Base-by-base conservation (phyloP, 2,888 invertebrate genomes). In the Phaonia tiefii region DNA sequence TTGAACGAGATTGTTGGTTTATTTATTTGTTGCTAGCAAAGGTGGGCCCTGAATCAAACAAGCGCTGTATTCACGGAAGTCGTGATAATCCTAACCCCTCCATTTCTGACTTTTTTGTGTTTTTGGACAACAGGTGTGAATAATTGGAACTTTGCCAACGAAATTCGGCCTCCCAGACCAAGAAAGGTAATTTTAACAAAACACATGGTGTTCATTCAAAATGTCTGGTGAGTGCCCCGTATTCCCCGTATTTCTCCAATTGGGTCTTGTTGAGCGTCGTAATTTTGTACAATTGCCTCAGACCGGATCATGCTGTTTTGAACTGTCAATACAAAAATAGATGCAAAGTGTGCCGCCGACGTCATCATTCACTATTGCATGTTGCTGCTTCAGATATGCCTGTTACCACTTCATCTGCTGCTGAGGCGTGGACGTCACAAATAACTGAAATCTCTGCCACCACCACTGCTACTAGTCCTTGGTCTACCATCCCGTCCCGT, bases 1-100 rank as follows among this genome's bases (percentile, higher is more conserved):
- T 13, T 5, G 69, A 69, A 11, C 67, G 78, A 7, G 79, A 77
- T 25, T 75, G 79, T 20, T 83, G 81, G 81, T 44, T 80, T 2
- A 80, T 79, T 49, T 67, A 79, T 37, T 26, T 80, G 31, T 20
- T 80, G 25, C 37, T 80, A 1, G 63, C 51, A 11, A 63, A 70
- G 31, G 13, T 77, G 54, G 75, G 76, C 25, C 31, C 69, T 0
- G 80, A 78, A 37, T 49, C 80, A n/a, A 78, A 75, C n/a, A 42
- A 72, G 11, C 65, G 44, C 1, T 83, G 75, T 80, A 78, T 80
- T 11, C 39, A 75, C 13, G 56, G 20, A 4, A 80, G 77, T 56
- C 58, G 69, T 4, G 49, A 71, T 17, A 67, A 60, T 13, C 15
- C 54, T 26, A 49, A 5, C 3, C 77, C 74, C 2, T 46, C 72